These are phyloP conservation scores for Euglossa dilemma DNA, from an alignment of 1,140 invertebrate genomes.

Conservation along the genomic window DNA sequence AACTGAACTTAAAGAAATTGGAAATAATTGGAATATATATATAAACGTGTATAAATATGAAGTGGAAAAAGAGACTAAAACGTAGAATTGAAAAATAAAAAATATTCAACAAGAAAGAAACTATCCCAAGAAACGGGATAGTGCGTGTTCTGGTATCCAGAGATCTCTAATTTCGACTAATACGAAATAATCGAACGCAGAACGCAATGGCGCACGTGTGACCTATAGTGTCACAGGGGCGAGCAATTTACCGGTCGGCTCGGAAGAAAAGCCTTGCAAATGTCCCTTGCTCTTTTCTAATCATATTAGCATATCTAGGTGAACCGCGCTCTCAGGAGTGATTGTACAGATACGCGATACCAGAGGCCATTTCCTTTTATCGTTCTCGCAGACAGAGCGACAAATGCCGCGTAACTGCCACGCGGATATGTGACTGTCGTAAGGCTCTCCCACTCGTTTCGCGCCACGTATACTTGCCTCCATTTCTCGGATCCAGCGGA, in stretches of 20 bases:
- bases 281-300: slow-evolving; percentile 53
- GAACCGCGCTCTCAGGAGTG: slow-evolving; percentile 40
- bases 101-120: neutral
- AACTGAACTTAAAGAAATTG: too few species aligned
- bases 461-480: slow-evolving; percentile 15
- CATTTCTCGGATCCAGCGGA: slow-evolving; percentile 7
- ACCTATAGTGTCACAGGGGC: neutral
- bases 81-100: neutral
- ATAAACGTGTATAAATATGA: too few species aligned
- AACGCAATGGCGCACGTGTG: slow-evolving; percentile 7
- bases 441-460: slow-evolving; percentile 50
- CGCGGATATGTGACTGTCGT: slow-evolving; percentile 55
- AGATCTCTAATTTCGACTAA: slow-evolving; percentile 4
- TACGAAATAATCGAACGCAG: neutral
- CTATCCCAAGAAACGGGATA: too few species aligned
- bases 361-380: slow-evolving; percentile 62
- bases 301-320: slow-evolving; percentile 54
- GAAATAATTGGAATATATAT: too few species aligned
- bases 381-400: slow-evolving; percentile 52
- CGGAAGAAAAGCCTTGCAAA: slow-evolving; percentile 22
- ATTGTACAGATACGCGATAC: slow-evolving; percentile 56
- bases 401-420: slow-evolving; percentile 53
- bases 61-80: too few species aligned
- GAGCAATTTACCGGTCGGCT: slow-evolving; percentile 21
- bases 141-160: neutral